Percentiles rank a stretch among this genome's conserved stretches.
These are phyloP conservation scores for Amblyraja radiata DNA, from an alignment of 2,797 vertebrate species.

Conservation along the genomic window DNA sequence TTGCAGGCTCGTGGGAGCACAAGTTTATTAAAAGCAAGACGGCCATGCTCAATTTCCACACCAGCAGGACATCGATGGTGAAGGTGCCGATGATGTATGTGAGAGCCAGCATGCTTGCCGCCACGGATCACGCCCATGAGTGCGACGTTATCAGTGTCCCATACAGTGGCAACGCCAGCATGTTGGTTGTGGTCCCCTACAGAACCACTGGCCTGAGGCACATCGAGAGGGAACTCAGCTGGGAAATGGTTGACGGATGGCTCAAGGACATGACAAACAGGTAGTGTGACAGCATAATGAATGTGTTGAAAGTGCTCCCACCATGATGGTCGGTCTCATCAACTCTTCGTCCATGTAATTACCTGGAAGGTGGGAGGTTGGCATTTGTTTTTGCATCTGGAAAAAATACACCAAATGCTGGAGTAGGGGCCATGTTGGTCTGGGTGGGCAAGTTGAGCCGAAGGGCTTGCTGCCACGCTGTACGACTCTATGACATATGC, in stretches of 20 bases:
- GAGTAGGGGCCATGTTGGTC: too few relatives aligned
- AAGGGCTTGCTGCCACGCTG: too few relatives aligned
- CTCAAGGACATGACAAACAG: conserved; percentile 28
- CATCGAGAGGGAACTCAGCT: conserved; percentile 29
- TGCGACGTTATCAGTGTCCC: conserved; percentile 25
- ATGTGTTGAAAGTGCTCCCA: too few relatives aligned
- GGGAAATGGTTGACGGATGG: conserved; percentile 23
- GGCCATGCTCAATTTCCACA: conserved; percentile 23
- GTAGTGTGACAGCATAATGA: background rate
- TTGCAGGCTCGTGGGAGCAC: conserved; percentile 25
- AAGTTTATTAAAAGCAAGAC: conserved; percentile 35
- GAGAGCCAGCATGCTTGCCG: background rate
- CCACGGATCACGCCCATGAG: conserved; percentile 1
- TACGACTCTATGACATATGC: too few relatives aligned
- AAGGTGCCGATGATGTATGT: conserved; percentile 31
- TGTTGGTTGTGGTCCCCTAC: background rate
- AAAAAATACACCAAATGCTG: too few relatives aligned
- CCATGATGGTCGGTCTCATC: background rate
- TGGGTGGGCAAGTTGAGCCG: too few relatives aligned
- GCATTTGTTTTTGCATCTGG: too few relatives aligned
- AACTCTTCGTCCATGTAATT: background rate
- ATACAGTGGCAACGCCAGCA: conserved; percentile 28
- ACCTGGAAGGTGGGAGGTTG: background rate
- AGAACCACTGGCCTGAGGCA: conserved; percentile 17
- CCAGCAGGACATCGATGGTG: background rate